Conservation (phyloP, 2,888 invertebrate species). For the Lasioglossum oenotherae region DNA sequence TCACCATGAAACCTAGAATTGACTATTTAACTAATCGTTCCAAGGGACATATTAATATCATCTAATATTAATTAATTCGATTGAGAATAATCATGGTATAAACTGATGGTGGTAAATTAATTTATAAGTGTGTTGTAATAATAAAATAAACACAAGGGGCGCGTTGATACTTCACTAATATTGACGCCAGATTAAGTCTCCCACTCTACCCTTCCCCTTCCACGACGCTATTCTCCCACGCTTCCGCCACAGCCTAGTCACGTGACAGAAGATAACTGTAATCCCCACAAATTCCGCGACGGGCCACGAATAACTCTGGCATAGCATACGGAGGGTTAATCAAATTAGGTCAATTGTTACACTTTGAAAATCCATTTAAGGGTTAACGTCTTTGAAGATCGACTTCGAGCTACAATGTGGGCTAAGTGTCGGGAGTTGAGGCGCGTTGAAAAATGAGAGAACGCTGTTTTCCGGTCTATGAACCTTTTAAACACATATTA, state of each 20-base stretch:
- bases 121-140: background rate
- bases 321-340: no score
- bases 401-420: background rate
- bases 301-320: no score
- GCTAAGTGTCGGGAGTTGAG: background rate
- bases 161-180: no score
- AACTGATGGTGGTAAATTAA: background rate
- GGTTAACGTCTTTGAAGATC: background rate
- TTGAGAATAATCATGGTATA: no score
- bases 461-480: constrained; percentile 49
- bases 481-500: constrained; percentile 57
- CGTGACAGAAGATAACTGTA: no score
- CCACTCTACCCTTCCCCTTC: no score
- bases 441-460: constrained; percentile 4
- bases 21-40: no score
- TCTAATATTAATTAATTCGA: background rate
- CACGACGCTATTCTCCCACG: no score
- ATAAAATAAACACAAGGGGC: background rate
- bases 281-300: no score
- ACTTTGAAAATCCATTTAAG: background rate
- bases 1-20: background rate
- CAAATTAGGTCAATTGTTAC: background rate
- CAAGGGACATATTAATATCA: no score
- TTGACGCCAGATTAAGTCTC: no score
- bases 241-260: no score